These are phyloP conservation scores for Crax fasciolata DNA, from an alignment of 2,797 vertebrate species.

Conservation along the genomic window DNA sequence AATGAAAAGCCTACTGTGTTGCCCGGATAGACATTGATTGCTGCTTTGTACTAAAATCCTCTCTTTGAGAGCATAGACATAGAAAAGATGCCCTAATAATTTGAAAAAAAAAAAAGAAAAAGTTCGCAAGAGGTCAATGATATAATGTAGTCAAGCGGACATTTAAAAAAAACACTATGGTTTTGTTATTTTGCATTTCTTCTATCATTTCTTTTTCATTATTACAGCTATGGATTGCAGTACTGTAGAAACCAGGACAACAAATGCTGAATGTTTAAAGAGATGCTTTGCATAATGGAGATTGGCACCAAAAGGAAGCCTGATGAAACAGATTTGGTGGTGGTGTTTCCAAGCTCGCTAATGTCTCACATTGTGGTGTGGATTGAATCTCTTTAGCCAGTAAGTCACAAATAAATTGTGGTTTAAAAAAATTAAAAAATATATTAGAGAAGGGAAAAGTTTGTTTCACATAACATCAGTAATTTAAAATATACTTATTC, in stretches of 20 bases:
- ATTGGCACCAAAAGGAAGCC: not conserved
- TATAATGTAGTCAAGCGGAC: not conserved
- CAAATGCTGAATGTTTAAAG: slow-evolving; percentile 21
- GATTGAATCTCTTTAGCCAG: not conserved
- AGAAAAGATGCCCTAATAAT: not conserved
- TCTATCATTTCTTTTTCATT: not conserved
- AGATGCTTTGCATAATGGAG: not conserved
- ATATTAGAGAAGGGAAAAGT: not conserved
- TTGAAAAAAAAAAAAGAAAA: not conserved
- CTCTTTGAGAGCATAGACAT: not conserved
- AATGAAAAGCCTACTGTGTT: not conserved
- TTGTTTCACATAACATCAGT: not conserved
- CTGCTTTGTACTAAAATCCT: not conserved
- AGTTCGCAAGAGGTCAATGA: fast-evolving
- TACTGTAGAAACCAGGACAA: slow-evolving; percentile 5
- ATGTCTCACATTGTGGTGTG: not conserved
- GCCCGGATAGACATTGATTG: not conserved
- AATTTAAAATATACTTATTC: not conserved
- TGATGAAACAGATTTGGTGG: not conserved
- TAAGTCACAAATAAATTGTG: not conserved
- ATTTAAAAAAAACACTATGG: fast-evolving
- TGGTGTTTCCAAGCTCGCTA: not conserved
- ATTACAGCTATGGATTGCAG: not conserved
- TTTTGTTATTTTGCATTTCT: not conserved
- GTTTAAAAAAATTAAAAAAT: not conserved